Percentiles rank a stretch among this genome's conserved stretches.
phyloP scores from a whole-genome alignment of 2,888 invertebrate genomes.

The Druceiella hillmani region DNA sequence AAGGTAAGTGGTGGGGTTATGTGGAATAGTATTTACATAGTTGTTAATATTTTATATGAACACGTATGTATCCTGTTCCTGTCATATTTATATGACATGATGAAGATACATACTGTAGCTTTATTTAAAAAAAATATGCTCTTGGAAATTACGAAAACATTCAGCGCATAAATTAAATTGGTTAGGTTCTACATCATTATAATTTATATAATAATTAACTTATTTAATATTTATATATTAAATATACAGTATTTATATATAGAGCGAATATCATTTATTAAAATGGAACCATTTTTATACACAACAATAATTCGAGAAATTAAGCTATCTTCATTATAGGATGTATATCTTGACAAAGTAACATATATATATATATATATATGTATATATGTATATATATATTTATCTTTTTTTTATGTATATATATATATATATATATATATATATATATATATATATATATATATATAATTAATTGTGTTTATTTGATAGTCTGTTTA shows the following conservation, averaged over 20 bases:
- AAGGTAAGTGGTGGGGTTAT: too few relatives aligned
- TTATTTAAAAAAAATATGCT: too few relatives aligned
- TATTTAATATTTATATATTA: too few relatives aligned
- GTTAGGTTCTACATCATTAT: too few relatives aligned
- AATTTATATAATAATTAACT: too few relatives aligned
- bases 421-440: conserved; percentile 8
- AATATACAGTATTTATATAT: background rate
- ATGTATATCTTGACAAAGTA: conserved; percentile 3
- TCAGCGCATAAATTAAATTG: too few relatives aligned
- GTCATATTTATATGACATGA: too few relatives aligned
- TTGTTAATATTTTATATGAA: too few relatives aligned
- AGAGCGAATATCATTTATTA: background rate
- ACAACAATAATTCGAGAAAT: background rate
- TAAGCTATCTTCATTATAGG: background rate
- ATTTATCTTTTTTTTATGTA: conserved; percentile 1
- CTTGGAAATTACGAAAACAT: too few relatives aligned
- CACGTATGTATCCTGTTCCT: too few relatives aligned
- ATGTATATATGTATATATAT: conserved; percentile 7
- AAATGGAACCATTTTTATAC: background rate
- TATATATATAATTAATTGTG: conserved; percentile 7
- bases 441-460: conserved; percentile 12
- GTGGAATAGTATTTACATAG: too few relatives aligned
- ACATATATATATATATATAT: conserved; percentile 2
- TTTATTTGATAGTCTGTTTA: conserved; percentile 6
- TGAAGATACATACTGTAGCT: too few relatives aligned